Evolutionary conservation across 2,113 vertebrate species (phyloP).

Genomic region (Pelodiscus sinensis): DNA sequence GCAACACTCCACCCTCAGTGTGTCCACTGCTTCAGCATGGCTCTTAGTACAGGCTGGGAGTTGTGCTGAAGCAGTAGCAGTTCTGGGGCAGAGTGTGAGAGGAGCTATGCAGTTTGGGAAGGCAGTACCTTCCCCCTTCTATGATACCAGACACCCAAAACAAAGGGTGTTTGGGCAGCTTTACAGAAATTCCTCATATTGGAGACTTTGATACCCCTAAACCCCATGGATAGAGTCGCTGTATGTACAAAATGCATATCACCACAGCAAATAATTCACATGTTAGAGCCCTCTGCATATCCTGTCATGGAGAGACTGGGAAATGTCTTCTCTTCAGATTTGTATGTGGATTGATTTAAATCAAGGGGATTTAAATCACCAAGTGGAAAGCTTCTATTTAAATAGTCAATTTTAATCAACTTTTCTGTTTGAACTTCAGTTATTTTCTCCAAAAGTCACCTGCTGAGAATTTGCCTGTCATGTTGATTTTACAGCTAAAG

Average conservation of each 20-base stretch:
- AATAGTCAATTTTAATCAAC: not conserved
- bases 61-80: too few relatives aligned
- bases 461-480: not conserved
- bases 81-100: too few relatives aligned
- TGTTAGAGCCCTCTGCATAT: not conserved
- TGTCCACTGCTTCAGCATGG: too few relatives aligned
- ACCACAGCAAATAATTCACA: not conserved
- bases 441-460: not conserved
- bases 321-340: not conserved
- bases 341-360: not conserved
- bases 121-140: too few relatives aligned
- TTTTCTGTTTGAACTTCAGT: not conserved
- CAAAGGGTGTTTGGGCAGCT: not conserved
- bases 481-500: not conserved
- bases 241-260: not conserved
- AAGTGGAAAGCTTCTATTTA: not conserved
- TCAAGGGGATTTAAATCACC: not conserved
- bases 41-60: too few relatives aligned
- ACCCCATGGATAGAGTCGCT: not conserved
- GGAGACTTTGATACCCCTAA: not conserved
- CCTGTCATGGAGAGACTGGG: accelerated
- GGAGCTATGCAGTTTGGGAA: too few relatives aligned
- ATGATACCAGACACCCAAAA: too few relatives aligned
- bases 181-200: not conserved
- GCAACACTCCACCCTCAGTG: too few relatives aligned